Base-by-base conservation (phyloP, 2,888 invertebrate genomes). In the Pachydiplax longipennis region DNA sequence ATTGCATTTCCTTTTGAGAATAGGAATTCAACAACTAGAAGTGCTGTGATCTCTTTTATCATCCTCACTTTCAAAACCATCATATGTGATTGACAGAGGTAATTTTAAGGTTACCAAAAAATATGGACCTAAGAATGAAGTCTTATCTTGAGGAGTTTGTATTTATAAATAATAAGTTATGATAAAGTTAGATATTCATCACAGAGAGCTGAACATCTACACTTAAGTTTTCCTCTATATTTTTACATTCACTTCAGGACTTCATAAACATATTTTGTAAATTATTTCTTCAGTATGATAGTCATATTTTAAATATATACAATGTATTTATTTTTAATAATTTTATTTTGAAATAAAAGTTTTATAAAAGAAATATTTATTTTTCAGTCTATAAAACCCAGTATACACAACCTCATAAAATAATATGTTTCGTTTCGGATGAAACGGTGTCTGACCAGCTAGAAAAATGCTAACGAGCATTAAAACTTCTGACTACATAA, bases 331-430 rank as follows among this genome's bases (percentile, higher is more conserved):
- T 87, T 61, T 83, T 83, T 53, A 58, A 18, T 53, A 83, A 25
- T 53, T 58, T 53, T 58, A 58, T 83, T 83, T 87, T 87, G 87
- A 87, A 73, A 87, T 87, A 87, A 87, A 83, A 35, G 61, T 87
- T 87, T 87, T 87, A 61, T 61, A 87, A 87, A 87, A 83, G 37
- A 87, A 37, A 73, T 73, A 73, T 73, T 73, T 31, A 25, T 73
- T 8, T 73, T 31, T 73, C 53, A 53, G 73, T 73, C 73, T 25
- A 73, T 73, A 73, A n/a, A 25, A 13, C 73, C 73, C 13, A 31
- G 25, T 73, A 73, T 73, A 31, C 15, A 53, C 53, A 53, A 31
- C 31, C 12, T 25, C 73, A 31, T 31, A 73, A 73, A 73, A 73
- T 25, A 73, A 73, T 12, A 73, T 31, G 13, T 31, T 25, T 73